These are phyloP conservation scores for Macheiramphus alcinus DNA, from an alignment of 2,113 vertebrate genomes.

Conservation along the genomic window DNA sequence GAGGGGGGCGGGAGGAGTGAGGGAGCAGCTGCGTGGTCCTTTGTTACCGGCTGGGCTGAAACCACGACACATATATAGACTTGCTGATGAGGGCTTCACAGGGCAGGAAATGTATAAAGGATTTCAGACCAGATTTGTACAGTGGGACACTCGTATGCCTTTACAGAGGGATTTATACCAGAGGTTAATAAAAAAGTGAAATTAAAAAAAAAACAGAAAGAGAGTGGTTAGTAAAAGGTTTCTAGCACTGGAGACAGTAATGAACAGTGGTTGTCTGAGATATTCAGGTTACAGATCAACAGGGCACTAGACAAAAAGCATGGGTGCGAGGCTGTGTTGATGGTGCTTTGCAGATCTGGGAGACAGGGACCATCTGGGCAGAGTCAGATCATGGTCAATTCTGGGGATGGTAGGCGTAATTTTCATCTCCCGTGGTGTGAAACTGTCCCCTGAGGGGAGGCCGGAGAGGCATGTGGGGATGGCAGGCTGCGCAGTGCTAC, in stretches of 20 bases:
- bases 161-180: not conserved
- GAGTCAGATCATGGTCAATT: not conserved
- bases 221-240: not conserved
- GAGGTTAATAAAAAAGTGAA: not conserved
- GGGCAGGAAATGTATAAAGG: not conserved
- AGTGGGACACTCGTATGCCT: not conserved
- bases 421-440: not conserved
- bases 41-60: too few relatives aligned
- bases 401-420: not conserved
- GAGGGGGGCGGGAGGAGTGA: too few relatives aligned
- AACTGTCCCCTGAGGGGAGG: not conserved
- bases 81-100: not conserved
- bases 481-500: not conserved
- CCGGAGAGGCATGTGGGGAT: rapidly evolving
- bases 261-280: not conserved
- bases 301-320: not conserved
- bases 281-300: not conserved
- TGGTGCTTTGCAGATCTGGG: not conserved
- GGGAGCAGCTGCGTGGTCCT: too few relatives aligned
- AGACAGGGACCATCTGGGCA: rapidly evolving
- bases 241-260: not conserved
- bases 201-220: not conserved
- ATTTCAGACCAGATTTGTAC: not conserved
- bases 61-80: too few relatives aligned
- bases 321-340: rapidly evolving